A percentile compares a stretch with the other conserved stretches of the same genome.
These are phyloP conservation scores for Cyphotilapia sp. DNA, from an alignment of 2,113 vertebrate species.

Conservation along the genomic window DNA sequence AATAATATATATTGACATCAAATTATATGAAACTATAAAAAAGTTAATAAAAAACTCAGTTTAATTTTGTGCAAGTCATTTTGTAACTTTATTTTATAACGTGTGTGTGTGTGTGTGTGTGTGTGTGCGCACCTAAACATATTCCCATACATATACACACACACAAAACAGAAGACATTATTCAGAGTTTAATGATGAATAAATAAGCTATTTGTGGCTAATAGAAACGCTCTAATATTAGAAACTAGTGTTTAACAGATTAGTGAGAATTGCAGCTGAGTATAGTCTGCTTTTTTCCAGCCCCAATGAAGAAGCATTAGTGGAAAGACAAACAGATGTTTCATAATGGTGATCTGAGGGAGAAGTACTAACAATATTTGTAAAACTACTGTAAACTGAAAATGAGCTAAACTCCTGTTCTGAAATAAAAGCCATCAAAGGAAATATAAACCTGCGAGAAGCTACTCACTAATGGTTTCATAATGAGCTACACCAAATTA, in stretches of 20 bases:
- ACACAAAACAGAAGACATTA: background rate
- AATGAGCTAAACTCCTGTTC: background rate
- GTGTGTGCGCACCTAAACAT: background rate
- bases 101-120: background rate
- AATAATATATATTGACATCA: background rate
- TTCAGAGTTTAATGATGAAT: background rate
- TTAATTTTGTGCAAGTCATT: background rate
- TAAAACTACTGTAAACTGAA: background rate
- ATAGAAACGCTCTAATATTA: background rate
- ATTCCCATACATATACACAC: background rate
- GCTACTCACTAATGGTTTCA: background rate
- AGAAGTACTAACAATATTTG: background rate
- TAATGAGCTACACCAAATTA: background rate
- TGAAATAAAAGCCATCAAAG: background rate
- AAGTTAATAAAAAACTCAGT: background rate
- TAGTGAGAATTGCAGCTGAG: background rate
- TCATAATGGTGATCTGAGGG: background rate
- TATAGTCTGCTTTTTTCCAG: background rate
- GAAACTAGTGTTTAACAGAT: constrained; percentile 2
- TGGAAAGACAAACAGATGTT: constrained; percentile 20
- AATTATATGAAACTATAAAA: background rate
- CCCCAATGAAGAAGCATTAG: background rate
- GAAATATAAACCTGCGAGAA: background rate
- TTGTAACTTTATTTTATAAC: background rate
- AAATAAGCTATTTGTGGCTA: background rate